phyloP scores from a whole-genome alignment of 2,113 vertebrate genomes.

The Sphyrna mokarran region DNA sequence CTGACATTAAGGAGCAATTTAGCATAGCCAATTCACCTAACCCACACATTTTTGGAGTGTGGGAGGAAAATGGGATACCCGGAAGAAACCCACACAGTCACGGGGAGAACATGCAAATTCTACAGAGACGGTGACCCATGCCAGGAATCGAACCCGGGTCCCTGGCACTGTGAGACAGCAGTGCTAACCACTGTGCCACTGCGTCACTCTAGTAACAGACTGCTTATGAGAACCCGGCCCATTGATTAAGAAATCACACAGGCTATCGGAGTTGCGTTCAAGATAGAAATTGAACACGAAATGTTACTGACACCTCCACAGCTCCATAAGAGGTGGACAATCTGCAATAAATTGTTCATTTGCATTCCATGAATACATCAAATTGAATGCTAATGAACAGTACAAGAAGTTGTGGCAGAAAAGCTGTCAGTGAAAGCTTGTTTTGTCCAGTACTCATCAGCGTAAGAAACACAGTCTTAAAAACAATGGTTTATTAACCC shows the following conservation, averaged over 20 bases:
- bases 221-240: background rate
- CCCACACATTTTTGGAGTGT: too few species aligned
- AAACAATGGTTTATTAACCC: background rate
- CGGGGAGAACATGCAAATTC: too few species aligned
- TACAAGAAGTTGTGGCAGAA: background rate
- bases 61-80: too few species aligned
- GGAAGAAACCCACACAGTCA: too few species aligned
- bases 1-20: too few species aligned
- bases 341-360: background rate
- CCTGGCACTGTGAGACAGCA: too few species aligned
- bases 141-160: too few species aligned
- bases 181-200: too few species aligned
- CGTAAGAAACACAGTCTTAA: background rate
- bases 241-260: background rate
- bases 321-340: background rate
- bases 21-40: too few species aligned
- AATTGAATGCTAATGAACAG: background rate
- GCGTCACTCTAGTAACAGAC: background rate
- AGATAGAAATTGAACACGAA: background rate
- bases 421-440: background rate
- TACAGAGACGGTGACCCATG: too few species aligned
- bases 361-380: background rate
- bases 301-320: background rate
- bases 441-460: background rate
- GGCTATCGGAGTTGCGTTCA: background rate